Evolutionary conservation across 2,888 invertebrate species (phyloP).

Genomic region (Ectemnius lituratus): DNA sequence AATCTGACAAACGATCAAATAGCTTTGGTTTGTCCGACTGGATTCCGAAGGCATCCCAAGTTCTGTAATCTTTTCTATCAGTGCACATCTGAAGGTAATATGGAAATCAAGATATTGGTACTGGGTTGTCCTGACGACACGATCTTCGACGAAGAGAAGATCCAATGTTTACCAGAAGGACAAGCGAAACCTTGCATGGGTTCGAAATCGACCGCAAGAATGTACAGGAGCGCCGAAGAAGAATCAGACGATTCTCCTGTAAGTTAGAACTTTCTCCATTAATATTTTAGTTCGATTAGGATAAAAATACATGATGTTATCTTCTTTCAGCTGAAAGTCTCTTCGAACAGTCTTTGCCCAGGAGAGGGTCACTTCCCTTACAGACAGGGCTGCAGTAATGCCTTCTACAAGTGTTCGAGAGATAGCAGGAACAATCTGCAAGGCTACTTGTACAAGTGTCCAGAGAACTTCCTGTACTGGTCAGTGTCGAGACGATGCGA

Average conservation of each 20-base stretch:
- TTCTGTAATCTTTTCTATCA: constrained; percentile 92
- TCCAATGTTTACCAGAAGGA: constrained; percentile 85
- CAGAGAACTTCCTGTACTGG: constrained; percentile 88
- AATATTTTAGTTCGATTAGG: not conserved
- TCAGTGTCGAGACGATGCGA: constrained; percentile 88
- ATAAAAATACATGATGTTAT: constrained; percentile 12
- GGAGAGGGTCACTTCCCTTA: constrained; percentile 85
- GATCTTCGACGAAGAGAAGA: constrained; percentile 85
- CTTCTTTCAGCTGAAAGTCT: constrained; percentile 82
- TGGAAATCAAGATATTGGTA: constrained; percentile 86
- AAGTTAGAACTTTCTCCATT: constrained; percentile 71
- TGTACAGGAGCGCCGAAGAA: constrained; percentile 80
- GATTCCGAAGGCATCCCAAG: constrained; percentile 90
- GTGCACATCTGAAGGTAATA: constrained; percentile 84
- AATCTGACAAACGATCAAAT: constrained; percentile 85
- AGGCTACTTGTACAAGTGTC: constrained; percentile 88
- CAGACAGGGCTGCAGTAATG: constrained; percentile 84
- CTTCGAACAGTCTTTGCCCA: constrained; percentile 82
- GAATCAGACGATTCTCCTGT: constrained; percentile 81
- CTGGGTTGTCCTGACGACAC: constrained; percentile 89
- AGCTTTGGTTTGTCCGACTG: constrained; percentile 88
- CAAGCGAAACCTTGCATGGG: constrained; percentile 82
- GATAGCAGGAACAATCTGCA: constrained; percentile 79
- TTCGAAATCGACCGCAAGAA: constrained; percentile 79
- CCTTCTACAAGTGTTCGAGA: constrained; percentile 86